phyloP scores from a whole-genome alignment of 2,888 invertebrate species.

The Acleris cristana region DNA sequence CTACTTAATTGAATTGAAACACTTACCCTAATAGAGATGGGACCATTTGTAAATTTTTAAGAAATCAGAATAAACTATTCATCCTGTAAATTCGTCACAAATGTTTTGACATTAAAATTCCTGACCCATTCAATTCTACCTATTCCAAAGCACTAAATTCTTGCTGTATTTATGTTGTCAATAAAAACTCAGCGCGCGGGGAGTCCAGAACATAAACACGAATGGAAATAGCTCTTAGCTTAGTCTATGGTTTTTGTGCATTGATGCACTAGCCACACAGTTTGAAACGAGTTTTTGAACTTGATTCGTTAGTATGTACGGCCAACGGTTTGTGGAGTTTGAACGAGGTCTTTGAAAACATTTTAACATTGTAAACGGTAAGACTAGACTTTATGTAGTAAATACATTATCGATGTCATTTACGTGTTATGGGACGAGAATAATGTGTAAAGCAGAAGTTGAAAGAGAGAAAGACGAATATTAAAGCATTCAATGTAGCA shows the following conservation, averaged over 20 bases:
- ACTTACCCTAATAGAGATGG: too few relatives aligned
- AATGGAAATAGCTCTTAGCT: conserved; percentile 40
- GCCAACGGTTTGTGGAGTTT: not conserved
- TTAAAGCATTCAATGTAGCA: too few relatives aligned
- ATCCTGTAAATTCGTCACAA: too few relatives aligned
- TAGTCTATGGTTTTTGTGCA: conserved; percentile 22
- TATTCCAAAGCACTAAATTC: not conserved
- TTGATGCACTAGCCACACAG: conserved; percentile 26
- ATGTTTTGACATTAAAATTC: not conserved
- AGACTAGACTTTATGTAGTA: too few relatives aligned
- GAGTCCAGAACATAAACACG: conserved; percentile 41
- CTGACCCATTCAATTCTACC: conserved; percentile 7
- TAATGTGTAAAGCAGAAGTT: too few relatives aligned
- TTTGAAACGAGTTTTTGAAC: conserved; percentile 9
- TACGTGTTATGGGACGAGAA: too few relatives aligned
- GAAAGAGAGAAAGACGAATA: too few relatives aligned
- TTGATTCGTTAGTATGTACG: not conserved
- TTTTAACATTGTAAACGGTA: not conserved
- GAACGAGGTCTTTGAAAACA: not conserved
- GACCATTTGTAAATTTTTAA: too few relatives aligned
- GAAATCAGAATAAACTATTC: too few relatives aligned
- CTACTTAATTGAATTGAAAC: not conserved
- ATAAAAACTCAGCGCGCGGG: conserved; percentile 65
- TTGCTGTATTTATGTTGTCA: conserved; percentile 72
- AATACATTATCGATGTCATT: too few relatives aligned